Conservation (phyloP, 2,113 vertebrate genomes). For the Rhineura floridana region DNA sequence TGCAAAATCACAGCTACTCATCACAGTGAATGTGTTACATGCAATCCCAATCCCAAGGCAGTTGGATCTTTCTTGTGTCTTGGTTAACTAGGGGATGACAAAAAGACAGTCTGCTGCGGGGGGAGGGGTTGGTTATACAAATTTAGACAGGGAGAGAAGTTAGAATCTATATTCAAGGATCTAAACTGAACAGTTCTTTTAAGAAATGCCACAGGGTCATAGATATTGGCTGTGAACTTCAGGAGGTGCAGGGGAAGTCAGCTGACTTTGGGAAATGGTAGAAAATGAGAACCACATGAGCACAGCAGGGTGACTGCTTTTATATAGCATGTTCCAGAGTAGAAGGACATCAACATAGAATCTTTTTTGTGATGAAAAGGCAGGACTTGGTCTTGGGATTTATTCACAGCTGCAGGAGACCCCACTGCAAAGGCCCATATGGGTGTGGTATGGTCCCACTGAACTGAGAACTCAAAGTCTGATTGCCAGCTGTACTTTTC, state of each 20-base stretch:
- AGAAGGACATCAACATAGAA: conserved; percentile 1
- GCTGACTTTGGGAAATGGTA: conserved; percentile 57
- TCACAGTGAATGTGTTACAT: neutral
- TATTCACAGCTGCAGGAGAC: neutral
- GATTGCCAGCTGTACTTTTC: neutral
- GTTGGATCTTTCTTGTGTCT: neutral
- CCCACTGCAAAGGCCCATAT: neutral
- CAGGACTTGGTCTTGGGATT: neutral
- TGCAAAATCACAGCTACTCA: neutral
- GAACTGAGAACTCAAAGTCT: neutral
- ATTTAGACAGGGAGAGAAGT: conserved; percentile 46
- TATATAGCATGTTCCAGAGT: neutral
- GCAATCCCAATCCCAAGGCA: neutral
- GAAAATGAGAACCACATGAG: conserved; percentile 59
- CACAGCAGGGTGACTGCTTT: conserved; percentile 22
- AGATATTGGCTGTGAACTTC: conserved; percentile 54
- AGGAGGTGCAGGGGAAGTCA: conserved; percentile 39
- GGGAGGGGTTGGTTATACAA: neutral
- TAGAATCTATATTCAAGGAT: conserved; percentile 19
- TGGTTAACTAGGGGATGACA: neutral
- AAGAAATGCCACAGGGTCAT: conserved; percentile 11
- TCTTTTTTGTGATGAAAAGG: conserved; percentile 22
- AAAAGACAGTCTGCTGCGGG: neutral
- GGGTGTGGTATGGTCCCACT: neutral
- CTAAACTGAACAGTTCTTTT: conserved; percentile 39